Evolutionary conservation across 2,113 vertebrate genomes (phyloP).

Genomic region (Notarius lentiginosus): DNA sequence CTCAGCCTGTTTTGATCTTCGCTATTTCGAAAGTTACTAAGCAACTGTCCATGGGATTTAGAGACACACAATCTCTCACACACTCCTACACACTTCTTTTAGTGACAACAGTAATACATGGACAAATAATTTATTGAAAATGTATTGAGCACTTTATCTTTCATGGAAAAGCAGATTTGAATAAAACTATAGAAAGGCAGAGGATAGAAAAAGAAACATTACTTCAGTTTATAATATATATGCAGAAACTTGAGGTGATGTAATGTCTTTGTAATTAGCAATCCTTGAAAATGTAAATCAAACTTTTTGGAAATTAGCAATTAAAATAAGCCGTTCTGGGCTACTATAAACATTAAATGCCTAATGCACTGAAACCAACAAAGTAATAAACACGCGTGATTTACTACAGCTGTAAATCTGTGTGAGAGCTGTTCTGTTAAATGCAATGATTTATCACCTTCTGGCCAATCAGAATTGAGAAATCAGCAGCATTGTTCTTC

Average conservation of each 20-base stretch:
- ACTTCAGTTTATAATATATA: background rate
- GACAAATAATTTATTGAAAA: background rate
- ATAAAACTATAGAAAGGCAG: background rate
- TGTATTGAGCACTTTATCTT: background rate
- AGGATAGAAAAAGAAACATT: background rate
- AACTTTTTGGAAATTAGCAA: background rate
- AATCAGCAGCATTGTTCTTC: background rate
- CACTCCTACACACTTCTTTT: background rate
- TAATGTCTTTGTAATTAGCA: background rate
- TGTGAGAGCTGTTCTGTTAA: background rate
- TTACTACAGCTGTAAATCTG: background rate
- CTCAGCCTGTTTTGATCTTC: slow-evolving; percentile 41
- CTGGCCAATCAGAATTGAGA: background rate
- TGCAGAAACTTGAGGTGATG: background rate
- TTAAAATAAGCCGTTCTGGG: background rate
- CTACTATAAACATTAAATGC: background rate
- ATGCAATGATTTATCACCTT: background rate
- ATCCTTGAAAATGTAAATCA: background rate
- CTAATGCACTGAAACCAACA: background rate
- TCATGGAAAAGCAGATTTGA: background rate
- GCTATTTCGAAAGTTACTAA: slow-evolving; percentile 45
- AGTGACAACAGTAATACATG: background rate
- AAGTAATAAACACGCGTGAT: background rate
- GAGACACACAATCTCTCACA: slow-evolving; percentile 8
- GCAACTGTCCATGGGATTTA: slow-evolving; percentile 44